Conservation (phyloP, 2,797 vertebrate genomes). For the Micromesistius poutassou region DNA sequence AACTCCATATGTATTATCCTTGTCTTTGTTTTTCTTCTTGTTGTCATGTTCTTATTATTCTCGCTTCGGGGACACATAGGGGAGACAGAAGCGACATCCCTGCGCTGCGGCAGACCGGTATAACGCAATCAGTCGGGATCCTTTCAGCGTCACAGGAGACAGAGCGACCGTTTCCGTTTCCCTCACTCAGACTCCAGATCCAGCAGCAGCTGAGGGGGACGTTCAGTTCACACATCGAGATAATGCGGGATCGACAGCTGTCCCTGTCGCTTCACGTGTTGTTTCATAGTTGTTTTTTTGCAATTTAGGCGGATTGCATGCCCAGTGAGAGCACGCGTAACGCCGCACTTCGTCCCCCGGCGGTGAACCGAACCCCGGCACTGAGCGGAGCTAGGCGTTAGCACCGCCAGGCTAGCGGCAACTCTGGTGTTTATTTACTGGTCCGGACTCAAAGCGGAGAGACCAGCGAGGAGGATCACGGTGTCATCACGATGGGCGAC, state of each 20-base stretch:
- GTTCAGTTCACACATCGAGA: constrained; percentile 20
- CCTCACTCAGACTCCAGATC: constrained; percentile 32
- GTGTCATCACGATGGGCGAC: constrained; percentile 56
- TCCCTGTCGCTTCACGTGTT: neutral
- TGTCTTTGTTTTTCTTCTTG: neutral
- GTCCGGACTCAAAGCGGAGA: neutral
- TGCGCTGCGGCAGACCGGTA: neutral
- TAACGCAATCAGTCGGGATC: neutral
- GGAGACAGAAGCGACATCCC: neutral
- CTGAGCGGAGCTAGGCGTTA: constrained; percentile 14
- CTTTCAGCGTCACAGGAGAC: neutral
- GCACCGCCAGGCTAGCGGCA: too few species aligned
- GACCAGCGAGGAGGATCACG: neutral
- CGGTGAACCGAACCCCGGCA: constrained; percentile 49
- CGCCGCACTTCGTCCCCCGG: neutral
- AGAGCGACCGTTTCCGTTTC: constrained; percentile 26
- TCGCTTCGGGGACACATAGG: neutral
- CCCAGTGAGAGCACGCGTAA: neutral
- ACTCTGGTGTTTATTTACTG: neutral
- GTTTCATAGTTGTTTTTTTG: neutral
- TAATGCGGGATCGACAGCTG: neutral
- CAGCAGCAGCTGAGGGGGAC: constrained; percentile 20
- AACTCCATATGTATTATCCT: neutral
- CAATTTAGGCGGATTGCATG: neutral
- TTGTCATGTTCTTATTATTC: neutral